phyloP scores from a whole-genome alignment of 1,140 invertebrate species.

The Drosophila varians region DNA sequence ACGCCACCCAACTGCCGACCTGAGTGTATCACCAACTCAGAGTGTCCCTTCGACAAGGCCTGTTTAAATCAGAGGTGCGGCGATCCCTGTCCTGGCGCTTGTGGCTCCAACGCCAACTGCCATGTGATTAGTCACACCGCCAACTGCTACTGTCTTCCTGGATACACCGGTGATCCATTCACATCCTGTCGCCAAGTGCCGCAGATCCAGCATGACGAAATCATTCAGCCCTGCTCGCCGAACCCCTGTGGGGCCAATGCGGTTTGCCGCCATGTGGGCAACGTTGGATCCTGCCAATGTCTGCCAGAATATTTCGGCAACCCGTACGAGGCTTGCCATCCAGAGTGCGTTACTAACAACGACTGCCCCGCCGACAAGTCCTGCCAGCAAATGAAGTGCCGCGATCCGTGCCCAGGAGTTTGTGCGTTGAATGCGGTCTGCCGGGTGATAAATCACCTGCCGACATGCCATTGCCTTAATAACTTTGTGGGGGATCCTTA shows the following conservation, averaged over 20 bases:
- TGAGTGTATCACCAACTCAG: slow-evolving; percentile 92
- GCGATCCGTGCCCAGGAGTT: slow-evolving; percentile 90
- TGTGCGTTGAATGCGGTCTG: slow-evolving; percentile 90
- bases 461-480: slow-evolving; percentile 88
- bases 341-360: slow-evolving; percentile 90
- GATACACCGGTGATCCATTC: slow-evolving; percentile 85
- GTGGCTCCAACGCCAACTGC: slow-evolving; percentile 65
- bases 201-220: slow-evolving; percentile 75
- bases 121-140: slow-evolving; percentile 78
- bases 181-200: slow-evolving; percentile 85
- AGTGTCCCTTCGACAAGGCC: slow-evolving; percentile 86
- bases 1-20: slow-evolving; percentile 91
- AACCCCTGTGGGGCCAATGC: slow-evolving; percentile 89
- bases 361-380: slow-evolving; percentile 89
- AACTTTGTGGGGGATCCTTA: slow-evolving; percentile 91
- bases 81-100: slow-evolving; percentile 91
- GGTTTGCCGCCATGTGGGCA: slow-evolving; percentile 87
- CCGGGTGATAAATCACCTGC: slow-evolving; percentile 88
- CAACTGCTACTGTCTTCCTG: slow-evolving; percentile 84
- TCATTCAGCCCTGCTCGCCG: slow-evolving; percentile 84
- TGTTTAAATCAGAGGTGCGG: slow-evolving; percentile 87
- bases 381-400: slow-evolving; percentile 91
- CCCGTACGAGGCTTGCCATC: slow-evolving; percentile 88
- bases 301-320: slow-evolving; percentile 88
- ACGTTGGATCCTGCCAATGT: slow-evolving; percentile 89